Evolutionary conservation across 2,113 vertebrate genomes (phyloP), one percentile per base, ranked within the genome.

Genomic region (Bubo bubo): DNA sequence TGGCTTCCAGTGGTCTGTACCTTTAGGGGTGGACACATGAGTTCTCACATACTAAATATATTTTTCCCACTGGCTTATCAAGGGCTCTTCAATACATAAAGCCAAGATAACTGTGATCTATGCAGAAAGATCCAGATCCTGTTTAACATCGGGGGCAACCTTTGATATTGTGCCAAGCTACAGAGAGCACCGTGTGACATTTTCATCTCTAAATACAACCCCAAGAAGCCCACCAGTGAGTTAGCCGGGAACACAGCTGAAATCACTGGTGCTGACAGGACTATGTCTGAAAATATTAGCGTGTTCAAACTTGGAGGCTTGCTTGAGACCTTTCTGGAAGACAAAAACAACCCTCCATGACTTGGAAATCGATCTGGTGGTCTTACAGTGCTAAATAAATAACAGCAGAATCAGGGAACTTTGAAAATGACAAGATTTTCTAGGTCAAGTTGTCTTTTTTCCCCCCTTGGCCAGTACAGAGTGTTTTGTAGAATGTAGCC

Each of bases 361-460:
- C 93, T 80, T 52, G 39, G 90, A 93, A 90, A 95, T 59, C 55
- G 74, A 96, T 91, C 93, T 95, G 93, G 80, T 97, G 91, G 79
- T 71, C 66, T 95, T 85, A 67, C 2, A 52, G 71, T 37, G 71
- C 79, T 96, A 93, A 97, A 95, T 86, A 96, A 91, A 93, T 87
- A 94, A 85, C 84, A 94, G 59, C 41, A 79, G 74, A 88, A 94
- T 58, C 45, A 62, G 41, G 50, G 52, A 88, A 55, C 81, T 96
- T 96, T 87, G 67, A 94, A 73, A 71, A 94, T 62, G 77, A 94
- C 77, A 91, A 56, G 66, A 79, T 86, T 97, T 96, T 96, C 84
- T 95, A 93, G 87, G 96, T 91, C 94, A 90, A 0, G 0, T 52
- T 91, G 77, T 43, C 37, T 73, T 85, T 81, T 87, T 87, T 43